A percentile compares a stretch with the other conserved stretches of the same genome.
Conservation (phyloP, 35 echinoderm and acorn worm species). For the Chiridota heheva region DNA sequence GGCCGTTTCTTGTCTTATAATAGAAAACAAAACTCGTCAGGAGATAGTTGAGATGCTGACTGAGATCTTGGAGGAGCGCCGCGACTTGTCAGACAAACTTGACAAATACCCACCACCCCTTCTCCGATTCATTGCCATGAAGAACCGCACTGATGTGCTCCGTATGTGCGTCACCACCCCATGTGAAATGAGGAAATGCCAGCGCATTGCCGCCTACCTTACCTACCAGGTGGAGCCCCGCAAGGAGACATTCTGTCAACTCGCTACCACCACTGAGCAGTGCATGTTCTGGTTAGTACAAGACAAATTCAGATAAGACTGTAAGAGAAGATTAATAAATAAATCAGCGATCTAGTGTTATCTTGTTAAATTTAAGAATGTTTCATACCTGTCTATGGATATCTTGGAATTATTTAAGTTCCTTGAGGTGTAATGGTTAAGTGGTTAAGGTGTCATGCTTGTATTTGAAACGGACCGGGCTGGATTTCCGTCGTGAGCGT, state of each 20-base stretch:
- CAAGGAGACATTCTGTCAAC: constrained; percentile 54
- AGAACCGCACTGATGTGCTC: constrained; percentile 47
- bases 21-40: background rate
- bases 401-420: no score
- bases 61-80: constrained; percentile 36
- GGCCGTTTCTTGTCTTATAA: background rate
- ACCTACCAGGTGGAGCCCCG: constrained; percentile 80
- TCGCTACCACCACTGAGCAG: constrained; percentile 60
- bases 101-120: constrained; percentile 49
- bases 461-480: no score
- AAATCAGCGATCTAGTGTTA: no score
- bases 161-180: constrained; percentile 67
- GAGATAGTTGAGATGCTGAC: constrained; percentile 29
- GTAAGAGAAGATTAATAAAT: no score
- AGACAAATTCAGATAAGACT: no score
- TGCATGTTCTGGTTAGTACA: constrained; percentile 86
- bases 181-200: constrained; percentile 84
- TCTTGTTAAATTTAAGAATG: no score
- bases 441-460: no score
- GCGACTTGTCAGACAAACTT: constrained; percentile 47
- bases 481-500: no score
- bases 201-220: constrained; percentile 73
- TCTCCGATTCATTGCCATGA: constrained; percentile 1
- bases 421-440: no score
- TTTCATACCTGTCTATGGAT: no score